Evolutionary conservation across 2,113 vertebrate species (phyloP), one percentile per base, ranked within the genome.

Genomic region (Takifugu flavidus): DNA sequence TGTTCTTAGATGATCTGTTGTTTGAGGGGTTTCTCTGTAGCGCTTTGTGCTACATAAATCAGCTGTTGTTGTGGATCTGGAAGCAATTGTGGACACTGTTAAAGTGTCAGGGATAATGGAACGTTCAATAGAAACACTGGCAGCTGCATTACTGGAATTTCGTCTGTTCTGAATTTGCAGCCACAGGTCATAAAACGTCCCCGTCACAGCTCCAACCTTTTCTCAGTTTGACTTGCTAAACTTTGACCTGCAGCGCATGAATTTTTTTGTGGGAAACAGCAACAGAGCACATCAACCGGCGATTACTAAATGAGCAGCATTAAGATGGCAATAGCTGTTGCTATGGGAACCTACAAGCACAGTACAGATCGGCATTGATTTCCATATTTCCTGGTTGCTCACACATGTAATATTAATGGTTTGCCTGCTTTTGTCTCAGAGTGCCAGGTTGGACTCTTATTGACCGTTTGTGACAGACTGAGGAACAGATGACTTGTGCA

Each of bases 81-180:
- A 81, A 90, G 78, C 83, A 86, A 87, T 89, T 89, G 65, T 67
- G 70, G 55, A 49, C 71, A 39, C 68, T 59, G 82, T 91, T 88
- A 86, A 88, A 84, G 74, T 79, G 80, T 76, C 82, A 82, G 11
- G 71, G 70, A 56, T 87, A 76, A 84, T 72, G 56, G 66, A 67
- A 59, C 80, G 72, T 51, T 75, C 64, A 49, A 70, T 62, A 71
- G 80, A 84, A 79, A 87, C 61, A 67, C 54, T 74, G 70, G 45
- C 65, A 70, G 77, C 82, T 80, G 68, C 52, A 64, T 65, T n/a
- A 58, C 51, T 61, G 78, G 75, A 80, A 82, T 87, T 82, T 61
- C 53, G 73, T 49, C 78, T 83, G 65, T 59, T 80, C 77, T 77
- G 50, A 72, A 80, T 87, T 79, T 79, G 75, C 64, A 60, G 61